Evolutionary conservation across 2,888 invertebrate genomes (phyloP).

Genomic region (Drosophila paramelanica): DNA sequence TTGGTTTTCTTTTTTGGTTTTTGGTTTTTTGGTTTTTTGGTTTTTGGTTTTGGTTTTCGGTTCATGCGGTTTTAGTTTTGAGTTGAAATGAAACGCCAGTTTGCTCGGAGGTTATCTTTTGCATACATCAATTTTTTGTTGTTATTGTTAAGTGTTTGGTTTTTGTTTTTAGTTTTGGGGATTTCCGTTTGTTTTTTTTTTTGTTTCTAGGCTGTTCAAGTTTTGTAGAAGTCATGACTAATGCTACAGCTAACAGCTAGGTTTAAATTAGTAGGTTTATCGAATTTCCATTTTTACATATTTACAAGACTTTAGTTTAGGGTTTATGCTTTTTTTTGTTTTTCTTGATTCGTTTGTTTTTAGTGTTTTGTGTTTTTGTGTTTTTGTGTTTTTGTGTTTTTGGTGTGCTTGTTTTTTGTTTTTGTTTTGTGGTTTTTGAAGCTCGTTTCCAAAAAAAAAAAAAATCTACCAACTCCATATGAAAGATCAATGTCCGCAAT

Average conservation of each 20-base stretch:
- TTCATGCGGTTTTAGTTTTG: slow-evolving; percentile 37
- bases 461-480: slow-evolving; percentile 28
- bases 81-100: slow-evolving; percentile 81
- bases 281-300: slow-evolving; percentile 69
- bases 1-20: slow-evolving; percentile 17
- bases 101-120: slow-evolving; percentile 77
- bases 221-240: slow-evolving; percentile 67
- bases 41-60: slow-evolving; percentile 15
- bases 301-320: slow-evolving; percentile 64
- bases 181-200: not conserved
- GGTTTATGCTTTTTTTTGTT: slow-evolving; percentile 23
- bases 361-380: too few species aligned
- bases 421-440: slow-evolving; percentile 47
- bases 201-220: slow-evolving; percentile 28
- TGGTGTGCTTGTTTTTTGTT: slow-evolving; percentile 2
- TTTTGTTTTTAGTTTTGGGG: slow-evolving; percentile 29
- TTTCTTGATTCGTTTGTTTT: slow-evolving; percentile 11
- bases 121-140: slow-evolving; percentile 42
- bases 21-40: slow-evolving; percentile 19
- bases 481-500: slow-evolving; percentile 7
- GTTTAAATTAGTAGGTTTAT: slow-evolving; percentile 63
- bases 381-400: slow-evolving; percentile 12
- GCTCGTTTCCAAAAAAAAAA: slow-evolving; percentile 65
- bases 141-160: slow-evolving; percentile 24
- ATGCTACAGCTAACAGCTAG: slow-evolving; percentile 69